Percentiles rank a stretch among this genome's conserved stretches.
Evolutionary conservation across 2,113 vertebrate species (phyloP).

Genomic region (Oenanthe melanoleuca): DNA sequence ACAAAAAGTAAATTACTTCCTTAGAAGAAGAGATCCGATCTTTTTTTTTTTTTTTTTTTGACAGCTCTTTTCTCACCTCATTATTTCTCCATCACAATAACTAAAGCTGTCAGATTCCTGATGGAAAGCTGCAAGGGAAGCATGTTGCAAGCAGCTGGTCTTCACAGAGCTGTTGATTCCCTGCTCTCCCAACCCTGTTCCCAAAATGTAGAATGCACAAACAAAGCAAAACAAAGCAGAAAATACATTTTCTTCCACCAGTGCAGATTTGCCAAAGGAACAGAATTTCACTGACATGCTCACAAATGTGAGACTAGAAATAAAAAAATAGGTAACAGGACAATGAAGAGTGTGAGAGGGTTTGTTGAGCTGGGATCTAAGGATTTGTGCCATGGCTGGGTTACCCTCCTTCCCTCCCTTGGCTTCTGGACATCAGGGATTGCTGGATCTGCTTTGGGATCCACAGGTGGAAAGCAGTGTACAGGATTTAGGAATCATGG

Average conservation of each 20-base stretch:
- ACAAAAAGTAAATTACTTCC: constrained; percentile 17
- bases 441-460: background rate
- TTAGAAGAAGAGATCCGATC: background rate
- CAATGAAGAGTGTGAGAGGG: background rate
- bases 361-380: background rate
- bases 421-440: background rate
- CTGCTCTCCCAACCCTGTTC: background rate
- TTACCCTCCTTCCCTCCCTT: accelerated
- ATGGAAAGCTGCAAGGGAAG: background rate
- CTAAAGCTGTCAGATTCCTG: constrained; percentile 54
- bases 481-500: background rate
- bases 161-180: background rate
- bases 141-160: constrained; percentile 29
- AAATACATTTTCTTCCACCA: background rate
- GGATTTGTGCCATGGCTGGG: background rate
- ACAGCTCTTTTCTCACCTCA: constrained; percentile 59
- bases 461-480: background rate
- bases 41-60: background rate
- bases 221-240: background rate
- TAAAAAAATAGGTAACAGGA: background rate
- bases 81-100: constrained; percentile 60
- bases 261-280: background rate
- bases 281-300: background rate
- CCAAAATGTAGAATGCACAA: background rate
- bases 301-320: background rate